phyloP scores from a whole-genome alignment of 2,113 vertebrate species.

The Chamaetylas fuelleborni region DNA sequence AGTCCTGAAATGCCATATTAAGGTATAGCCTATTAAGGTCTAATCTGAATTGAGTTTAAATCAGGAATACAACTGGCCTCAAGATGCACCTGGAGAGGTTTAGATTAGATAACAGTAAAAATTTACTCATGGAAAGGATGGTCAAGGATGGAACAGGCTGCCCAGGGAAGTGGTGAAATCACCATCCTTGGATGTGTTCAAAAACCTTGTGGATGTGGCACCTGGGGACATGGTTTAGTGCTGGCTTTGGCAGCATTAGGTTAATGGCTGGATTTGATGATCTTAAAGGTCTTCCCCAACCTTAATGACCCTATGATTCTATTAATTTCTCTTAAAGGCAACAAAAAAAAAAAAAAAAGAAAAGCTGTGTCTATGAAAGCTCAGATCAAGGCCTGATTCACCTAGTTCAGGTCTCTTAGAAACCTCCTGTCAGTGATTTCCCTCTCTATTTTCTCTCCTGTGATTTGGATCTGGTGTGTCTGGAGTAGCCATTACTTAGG shows the following conservation, averaged over 20 bases:
- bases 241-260: not conserved
- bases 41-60: not conserved
- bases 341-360: not conserved
- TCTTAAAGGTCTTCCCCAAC: not conserved
- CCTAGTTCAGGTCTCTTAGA: not conserved
- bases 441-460: not conserved
- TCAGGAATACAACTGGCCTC: not conserved
- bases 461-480: not conserved
- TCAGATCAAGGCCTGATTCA: not conserved
- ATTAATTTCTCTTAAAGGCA: not conserved
- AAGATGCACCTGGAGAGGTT: not conserved
- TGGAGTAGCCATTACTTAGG: not conserved
- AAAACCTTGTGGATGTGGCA: not conserved
- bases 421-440: not conserved
- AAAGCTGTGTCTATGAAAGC: accelerated
- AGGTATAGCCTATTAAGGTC: not conserved
- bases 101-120: not conserved
- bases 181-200: not conserved
- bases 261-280: not conserved
- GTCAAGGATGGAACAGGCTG: not conserved
- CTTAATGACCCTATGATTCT: not conserved
- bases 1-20: not conserved
- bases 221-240: not conserved
- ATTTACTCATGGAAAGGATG: not conserved
- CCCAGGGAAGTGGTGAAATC: not conserved